Conservation (phyloP, 2,888 invertebrate genomes). For the Adineta ricciae region DNA sequence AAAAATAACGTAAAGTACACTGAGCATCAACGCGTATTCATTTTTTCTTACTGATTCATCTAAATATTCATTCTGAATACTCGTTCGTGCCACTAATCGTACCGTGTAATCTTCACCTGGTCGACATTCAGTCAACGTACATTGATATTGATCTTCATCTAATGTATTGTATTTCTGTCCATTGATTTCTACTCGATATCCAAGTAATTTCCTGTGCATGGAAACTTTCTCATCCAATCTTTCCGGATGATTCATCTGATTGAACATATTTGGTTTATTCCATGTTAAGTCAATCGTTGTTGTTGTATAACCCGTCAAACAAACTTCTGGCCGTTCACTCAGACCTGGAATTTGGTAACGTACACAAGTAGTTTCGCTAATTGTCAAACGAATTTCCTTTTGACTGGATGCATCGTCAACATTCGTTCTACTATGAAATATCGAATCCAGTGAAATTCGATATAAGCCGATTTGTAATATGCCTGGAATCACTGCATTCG, state of each 20-base stretch:
- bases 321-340: conserved; percentile 43
- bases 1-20: background rate
- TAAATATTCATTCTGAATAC: conserved; percentile 38
- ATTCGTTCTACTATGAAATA: conserved; percentile 47
- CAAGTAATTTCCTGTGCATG: conserved; percentile 42
- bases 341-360: conserved; percentile 46
- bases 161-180: conserved; percentile 46
- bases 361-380: conserved; percentile 44
- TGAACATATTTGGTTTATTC: conserved; percentile 47
- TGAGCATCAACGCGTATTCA: too few species aligned
- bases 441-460: conserved; percentile 46
- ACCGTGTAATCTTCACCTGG: conserved; percentile 46
- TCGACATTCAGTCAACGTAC: conserved; percentile 48
- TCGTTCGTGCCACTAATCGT: conserved; percentile 47
- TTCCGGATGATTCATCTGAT: conserved; percentile 42
- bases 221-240: conserved; percentile 35
- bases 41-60: background rate
- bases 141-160: conserved; percentile 44
- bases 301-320: conserved; percentile 43
- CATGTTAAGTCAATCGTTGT: conserved; percentile 46
- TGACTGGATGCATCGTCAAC: conserved; percentile 39
- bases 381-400: conserved; percentile 44
- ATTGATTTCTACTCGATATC: conserved; percentile 47
- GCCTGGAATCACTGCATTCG: background rate
- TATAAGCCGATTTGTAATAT: conserved; percentile 41